Conservation (phyloP, 2,888 invertebrate genomes). For the Cryptocephalus moraei region DNA sequence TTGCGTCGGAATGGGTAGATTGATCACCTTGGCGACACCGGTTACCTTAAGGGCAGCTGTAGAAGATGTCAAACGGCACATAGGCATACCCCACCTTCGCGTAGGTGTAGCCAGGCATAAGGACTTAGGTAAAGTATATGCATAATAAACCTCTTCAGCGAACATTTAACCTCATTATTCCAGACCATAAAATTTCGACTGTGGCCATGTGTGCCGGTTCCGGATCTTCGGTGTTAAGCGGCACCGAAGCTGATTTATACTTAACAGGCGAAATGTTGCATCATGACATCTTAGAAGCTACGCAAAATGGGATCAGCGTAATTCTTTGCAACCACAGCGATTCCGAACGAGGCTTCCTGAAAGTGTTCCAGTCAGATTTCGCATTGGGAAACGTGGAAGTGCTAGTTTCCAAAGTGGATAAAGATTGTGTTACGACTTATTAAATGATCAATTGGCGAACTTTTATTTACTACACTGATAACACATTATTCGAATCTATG, state of each 20-base stretch:
- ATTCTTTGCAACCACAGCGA: slow-evolving; percentile 89
- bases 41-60: slow-evolving; percentile 53
- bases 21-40: slow-evolving; percentile 41
- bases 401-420: slow-evolving; percentile 59
- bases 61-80: slow-evolving; percentile 55
- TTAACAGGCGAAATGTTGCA: slow-evolving; percentile 93
- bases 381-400: slow-evolving; percentile 39
- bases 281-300: slow-evolving; percentile 83
- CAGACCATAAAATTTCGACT: slow-evolving; percentile 22
- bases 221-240: slow-evolving; percentile 67
- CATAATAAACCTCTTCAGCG: no score
- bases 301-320: slow-evolving; percentile 67
- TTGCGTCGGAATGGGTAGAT: slow-evolving; percentile 45
- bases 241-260: slow-evolving; percentile 65
- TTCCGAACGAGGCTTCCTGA: slow-evolving; percentile 82
- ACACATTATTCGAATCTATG: slow-evolving; percentile 56
- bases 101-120: slow-evolving; percentile 52
- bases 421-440: slow-evolving; percentile 66
- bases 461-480: not conserved
- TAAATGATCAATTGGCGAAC: slow-evolving; percentile 30
- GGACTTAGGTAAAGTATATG: slow-evolving; percentile 21
- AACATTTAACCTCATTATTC: no score
- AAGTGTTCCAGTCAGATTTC: slow-evolving; percentile 42
- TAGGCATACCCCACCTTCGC: slow-evolving; percentile 59
- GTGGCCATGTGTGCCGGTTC: slow-evolving; percentile 88